Base-by-base conservation (phyloP, 2,113 vertebrate species). In the Chlamydotis undulata region DNA sequence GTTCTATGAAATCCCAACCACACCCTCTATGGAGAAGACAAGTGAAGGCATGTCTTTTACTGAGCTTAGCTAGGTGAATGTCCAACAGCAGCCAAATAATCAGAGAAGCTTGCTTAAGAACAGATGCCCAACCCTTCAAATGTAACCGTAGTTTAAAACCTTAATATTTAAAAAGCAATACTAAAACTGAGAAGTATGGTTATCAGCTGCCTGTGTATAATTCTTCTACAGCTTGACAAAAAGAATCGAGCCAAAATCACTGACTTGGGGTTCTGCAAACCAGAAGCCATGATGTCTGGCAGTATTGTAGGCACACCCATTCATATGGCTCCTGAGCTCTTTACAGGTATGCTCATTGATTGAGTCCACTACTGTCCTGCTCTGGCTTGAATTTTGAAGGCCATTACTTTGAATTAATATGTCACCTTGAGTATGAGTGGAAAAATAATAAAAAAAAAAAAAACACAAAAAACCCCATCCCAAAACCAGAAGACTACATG, bases 281-380 rank as follows among this genome's bases (percentile, higher is more conserved):
- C 99, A 10, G 99, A 99, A 96, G 99, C 99, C 84, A 99, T 99
- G 99, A 99, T 99, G 99, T 99, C 99, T 4, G 99, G 99, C 94
- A 99, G 99, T 97, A 99, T 99, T 60, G 99, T 99, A 81, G 99
- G 99, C 83, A 99, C 99, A 3, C 99, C 99, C 35, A 99, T 99
- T 91, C 99, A 99, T 94, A 99, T 99, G 99, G 99, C 99, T 55
- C 99, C 99, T 10, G 99, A 99, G 95, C 99, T 99, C 61, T 99
- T 99, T 86, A 99, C 99, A 98, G 99, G 99, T 99, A 59, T 74
- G 64, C n/a, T 59, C 50, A 9, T 47, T 57, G 69, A 12, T 50
- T 35, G 12, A 19, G 25, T 19, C 43, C 43, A 0, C 83, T 63
- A 1, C 39, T 88, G n/a, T 50, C n/a, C 41, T 43, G 41, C 41